Evolutionary conservation across 2,888 invertebrate species (phyloP).

Genomic region (Cheilosia vulpina): DNA sequence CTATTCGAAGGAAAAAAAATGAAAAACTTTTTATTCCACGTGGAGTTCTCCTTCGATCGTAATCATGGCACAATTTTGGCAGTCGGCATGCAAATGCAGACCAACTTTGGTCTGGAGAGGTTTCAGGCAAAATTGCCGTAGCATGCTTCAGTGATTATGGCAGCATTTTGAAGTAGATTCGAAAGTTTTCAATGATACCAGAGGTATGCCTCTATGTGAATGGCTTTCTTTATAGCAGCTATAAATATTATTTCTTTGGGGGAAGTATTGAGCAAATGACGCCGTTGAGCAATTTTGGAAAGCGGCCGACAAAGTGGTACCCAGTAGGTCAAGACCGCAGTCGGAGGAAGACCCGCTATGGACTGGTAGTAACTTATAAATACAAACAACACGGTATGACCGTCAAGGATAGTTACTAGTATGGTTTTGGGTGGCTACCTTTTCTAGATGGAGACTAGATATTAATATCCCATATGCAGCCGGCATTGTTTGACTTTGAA

Average conservation of each 20-base stretch:
- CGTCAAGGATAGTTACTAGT: too few species aligned
- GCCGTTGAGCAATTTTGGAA: neutral
- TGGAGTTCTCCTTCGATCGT: conserved; percentile 8
- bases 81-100: conserved; percentile 5
- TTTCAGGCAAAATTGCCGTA: conserved; percentile 8
- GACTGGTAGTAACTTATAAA: too few species aligned
- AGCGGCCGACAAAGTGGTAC: neutral
- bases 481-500: too few species aligned
- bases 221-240: neutral
- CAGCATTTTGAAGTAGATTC: conserved; percentile 8
- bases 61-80: neutral
- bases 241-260: neutral
- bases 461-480: too few species aligned
- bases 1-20: neutral
- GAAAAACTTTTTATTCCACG: conserved; percentile 3
- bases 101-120: neutral
- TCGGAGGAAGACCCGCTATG: too few species aligned
- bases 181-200: conserved; percentile 10
- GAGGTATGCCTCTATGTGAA: neutral
- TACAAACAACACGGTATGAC: too few species aligned
- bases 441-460: too few species aligned
- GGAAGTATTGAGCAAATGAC: neutral
- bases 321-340: too few species aligned
- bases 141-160: conserved; percentile 19
- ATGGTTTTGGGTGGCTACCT: too few species aligned